A percentile compares a stretch with the other conserved stretches of the same genome.
Conservation (phyloP, 2,113 vertebrate species). For the Salvator merianae region DNA sequence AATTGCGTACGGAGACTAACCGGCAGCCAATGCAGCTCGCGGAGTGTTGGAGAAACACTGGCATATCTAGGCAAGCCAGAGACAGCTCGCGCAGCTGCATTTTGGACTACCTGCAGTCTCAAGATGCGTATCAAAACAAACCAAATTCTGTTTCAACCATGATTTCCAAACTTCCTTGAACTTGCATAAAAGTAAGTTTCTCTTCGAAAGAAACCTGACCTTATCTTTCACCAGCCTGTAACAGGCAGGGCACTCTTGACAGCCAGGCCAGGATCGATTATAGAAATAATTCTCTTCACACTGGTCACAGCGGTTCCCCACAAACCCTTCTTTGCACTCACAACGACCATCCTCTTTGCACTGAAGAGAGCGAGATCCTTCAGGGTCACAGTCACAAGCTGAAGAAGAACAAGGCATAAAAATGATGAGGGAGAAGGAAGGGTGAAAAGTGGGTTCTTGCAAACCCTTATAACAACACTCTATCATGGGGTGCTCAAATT, state of each 20-base stretch:
- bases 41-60: too few species aligned
- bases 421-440: slow-evolving; percentile 21
- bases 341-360: slow-evolving; percentile 88
- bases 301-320: slow-evolving; percentile 92
- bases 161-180: neutral
- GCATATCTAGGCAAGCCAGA: too few species aligned
- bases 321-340: slow-evolving; percentile 88
- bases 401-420: slow-evolving; percentile 25
- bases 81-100: too few species aligned
- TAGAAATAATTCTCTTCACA: slow-evolving; percentile 99
- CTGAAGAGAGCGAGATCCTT: slow-evolving; percentile 87
- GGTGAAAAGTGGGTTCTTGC: neutral
- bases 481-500: too few species aligned
- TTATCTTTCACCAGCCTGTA: slow-evolving; percentile 94
- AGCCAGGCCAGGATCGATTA: slow-evolving; percentile 90
- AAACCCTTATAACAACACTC: neutral
- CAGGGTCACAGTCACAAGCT: slow-evolving; percentile 95
- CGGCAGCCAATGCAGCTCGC: too few species aligned
- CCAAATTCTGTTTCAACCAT: neutral
- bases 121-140: too few species aligned
- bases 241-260: slow-evolving; percentile 95
- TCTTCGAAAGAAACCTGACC: slow-evolving; percentile 66
- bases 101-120: too few species aligned
- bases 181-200: too few species aligned
- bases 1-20: too few species aligned